phyloP scores from a whole-genome alignment of 2,888 invertebrate genomes.

The Meghimatium bilineatum region DNA sequence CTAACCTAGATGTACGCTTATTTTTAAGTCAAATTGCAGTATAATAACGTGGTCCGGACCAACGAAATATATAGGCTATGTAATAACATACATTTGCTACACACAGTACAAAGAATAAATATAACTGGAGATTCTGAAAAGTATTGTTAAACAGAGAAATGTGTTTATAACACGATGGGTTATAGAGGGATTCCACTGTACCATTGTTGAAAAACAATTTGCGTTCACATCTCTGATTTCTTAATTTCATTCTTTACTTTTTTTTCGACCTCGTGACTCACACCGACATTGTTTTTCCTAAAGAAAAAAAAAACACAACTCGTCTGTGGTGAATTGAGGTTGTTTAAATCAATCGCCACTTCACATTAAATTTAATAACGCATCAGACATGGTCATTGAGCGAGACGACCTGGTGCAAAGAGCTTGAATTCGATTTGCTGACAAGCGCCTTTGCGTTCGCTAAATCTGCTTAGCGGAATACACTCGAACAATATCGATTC shows the following conservation, averaged over 20 bases:
- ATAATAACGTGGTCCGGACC: too few species aligned
- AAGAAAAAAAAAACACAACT: too few species aligned
- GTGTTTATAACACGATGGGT: too few species aligned
- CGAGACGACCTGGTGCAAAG: conserved; percentile 12
- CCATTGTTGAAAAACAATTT: too few species aligned
- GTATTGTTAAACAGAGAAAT: too few species aligned
- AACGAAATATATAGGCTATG: too few species aligned
- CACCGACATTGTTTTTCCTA: neutral
- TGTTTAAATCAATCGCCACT: conserved; percentile 11
- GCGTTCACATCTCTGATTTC: neutral
- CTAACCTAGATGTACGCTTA: too few species aligned
- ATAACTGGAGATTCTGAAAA: too few species aligned
- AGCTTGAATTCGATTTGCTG: conserved; percentile 19
- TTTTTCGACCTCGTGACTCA: neutral
- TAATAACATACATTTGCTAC: too few species aligned
- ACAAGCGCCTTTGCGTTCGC: neutral
- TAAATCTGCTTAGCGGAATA: conserved; percentile 3
- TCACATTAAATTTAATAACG: conserved; percentile 29
- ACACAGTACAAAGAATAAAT: too few species aligned
- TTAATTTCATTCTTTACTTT: neutral
- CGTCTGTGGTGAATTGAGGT: neutral
- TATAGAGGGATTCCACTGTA: too few species aligned
- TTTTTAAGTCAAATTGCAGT: too few species aligned
- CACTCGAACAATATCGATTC: conserved; percentile 13
- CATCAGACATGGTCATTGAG: conserved; percentile 14